phyloP scores from a whole-genome alignment of 2,113 vertebrate genomes.

The Elanoides forficatus region DNA sequence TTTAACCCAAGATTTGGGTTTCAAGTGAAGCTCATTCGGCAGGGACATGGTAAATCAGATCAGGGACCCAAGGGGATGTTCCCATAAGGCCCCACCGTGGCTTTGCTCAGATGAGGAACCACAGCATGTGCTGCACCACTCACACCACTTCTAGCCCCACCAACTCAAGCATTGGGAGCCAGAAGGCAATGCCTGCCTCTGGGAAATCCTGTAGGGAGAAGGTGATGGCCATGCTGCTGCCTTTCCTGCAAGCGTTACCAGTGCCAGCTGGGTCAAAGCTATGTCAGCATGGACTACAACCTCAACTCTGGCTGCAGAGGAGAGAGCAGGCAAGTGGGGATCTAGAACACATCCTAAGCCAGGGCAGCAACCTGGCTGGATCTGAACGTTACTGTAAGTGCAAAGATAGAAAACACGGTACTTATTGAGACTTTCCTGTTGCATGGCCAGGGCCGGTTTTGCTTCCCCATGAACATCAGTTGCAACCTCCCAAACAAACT shows the following conservation, averaged over 20 bases:
- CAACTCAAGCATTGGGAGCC: not conserved
- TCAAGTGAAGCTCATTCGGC: not conserved
- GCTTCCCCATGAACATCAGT: not conserved
- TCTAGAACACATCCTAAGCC: not conserved
- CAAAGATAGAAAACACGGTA: not conserved
- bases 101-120: not conserved
- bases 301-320: not conserved
- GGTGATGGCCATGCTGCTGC: not conserved
- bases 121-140: not conserved
- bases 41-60: not conserved
- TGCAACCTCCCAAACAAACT: not conserved
- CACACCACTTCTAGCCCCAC: not conserved
- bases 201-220: not conserved
- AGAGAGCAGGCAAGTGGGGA: not conserved
- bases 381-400: not conserved
- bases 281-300: not conserved
- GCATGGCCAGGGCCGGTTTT: not conserved
- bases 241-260: not conserved
- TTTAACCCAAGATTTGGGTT: not conserved
- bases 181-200: fast-evolving
- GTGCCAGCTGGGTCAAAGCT: not conserved
- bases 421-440: not conserved
- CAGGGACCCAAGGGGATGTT: not conserved
- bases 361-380: not conserved
- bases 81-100: not conserved